Percentiles rank a stretch among this genome's conserved stretches.
Conservation (phyloP, 37 sponge, comb jelly and placozoan genomes). For the Tethya wilhelma region DNA sequence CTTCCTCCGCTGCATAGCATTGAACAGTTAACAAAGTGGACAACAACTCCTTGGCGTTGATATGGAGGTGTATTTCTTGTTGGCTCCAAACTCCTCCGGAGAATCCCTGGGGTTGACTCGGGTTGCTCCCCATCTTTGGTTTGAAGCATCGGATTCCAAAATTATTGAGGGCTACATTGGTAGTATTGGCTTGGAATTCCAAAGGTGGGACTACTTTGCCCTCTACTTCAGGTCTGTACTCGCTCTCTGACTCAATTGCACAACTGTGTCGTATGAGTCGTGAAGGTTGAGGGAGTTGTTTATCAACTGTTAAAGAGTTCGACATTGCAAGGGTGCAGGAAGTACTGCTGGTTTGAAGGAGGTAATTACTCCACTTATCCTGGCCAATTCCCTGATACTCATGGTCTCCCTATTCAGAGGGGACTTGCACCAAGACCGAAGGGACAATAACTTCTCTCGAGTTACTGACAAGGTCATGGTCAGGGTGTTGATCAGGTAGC, state of each 20-base stretch:
- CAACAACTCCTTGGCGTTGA: conserved; percentile 38
- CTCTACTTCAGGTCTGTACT: neutral
- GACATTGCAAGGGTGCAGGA: conserved; percentile 10
- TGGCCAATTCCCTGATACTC: conserved; percentile 5
- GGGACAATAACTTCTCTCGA: neutral
- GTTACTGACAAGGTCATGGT: neutral
- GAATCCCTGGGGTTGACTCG: neutral
- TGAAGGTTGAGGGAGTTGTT: neutral
- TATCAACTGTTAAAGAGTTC: neutral
- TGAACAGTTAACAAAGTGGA: conserved; percentile 23
- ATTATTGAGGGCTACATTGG: neutral
- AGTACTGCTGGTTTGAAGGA: neutral
- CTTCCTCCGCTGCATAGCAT: conserved; percentile 4
- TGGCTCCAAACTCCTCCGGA: conserved; percentile 11
- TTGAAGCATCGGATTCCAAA: conserved; percentile 45
- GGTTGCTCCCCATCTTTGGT: conserved; percentile 35
- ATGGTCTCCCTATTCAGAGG: neutral
- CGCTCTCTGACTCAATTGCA: neutral
- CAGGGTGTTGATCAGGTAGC: neutral
- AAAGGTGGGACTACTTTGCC: neutral
- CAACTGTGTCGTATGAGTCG: neutral
- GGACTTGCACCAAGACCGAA: neutral
- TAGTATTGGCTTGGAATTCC: conserved; percentile 10
- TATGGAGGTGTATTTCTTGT: neutral
- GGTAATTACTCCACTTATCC: neutral